These are phyloP conservation scores for Oreochromis aureus DNA, from an alignment of 2,113 vertebrate genomes.

Conservation along the genomic window DNA sequence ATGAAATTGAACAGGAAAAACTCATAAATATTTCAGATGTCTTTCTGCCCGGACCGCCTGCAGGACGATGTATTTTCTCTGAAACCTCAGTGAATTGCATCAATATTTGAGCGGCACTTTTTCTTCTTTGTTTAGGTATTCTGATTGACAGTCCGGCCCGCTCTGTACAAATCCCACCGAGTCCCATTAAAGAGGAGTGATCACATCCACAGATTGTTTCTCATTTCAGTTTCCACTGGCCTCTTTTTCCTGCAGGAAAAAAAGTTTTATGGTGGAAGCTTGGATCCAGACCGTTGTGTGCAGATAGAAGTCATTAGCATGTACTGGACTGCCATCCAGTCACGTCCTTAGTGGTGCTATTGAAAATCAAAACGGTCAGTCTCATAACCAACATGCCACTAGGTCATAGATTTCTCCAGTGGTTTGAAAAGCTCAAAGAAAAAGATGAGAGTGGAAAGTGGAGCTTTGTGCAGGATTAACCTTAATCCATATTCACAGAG, in stretches of 20 bases:
- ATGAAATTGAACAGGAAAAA: neutral
- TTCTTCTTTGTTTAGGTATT: neutral
- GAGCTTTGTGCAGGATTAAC: neutral
- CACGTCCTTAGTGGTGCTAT: fast-evolving
- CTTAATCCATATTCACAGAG: neutral
- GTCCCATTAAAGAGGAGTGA: neutral
- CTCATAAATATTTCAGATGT: neutral
- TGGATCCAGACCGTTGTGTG: neutral
- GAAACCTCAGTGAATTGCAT: neutral
- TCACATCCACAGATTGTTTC: neutral
- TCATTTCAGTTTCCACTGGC: neutral
- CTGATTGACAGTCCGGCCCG: neutral
- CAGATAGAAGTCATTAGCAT: neutral
- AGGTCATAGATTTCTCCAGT: neutral
- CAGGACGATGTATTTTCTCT: fast-evolving
- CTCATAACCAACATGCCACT: neutral
- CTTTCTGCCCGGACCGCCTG: neutral
- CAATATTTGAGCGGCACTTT: neutral
- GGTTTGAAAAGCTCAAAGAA: neutral
- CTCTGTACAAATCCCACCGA: neutral
- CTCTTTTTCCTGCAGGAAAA: neutral
- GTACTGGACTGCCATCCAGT: neutral
- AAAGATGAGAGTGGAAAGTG: neutral
- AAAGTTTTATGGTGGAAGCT: neutral
- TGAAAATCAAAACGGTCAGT: neutral